Percentiles rank a stretch among this genome's conserved stretches.
These are phyloP conservation scores for Didymodactylos carnosus DNA, from an alignment of 2,888 invertebrate genomes.

Conservation along the genomic window DNA sequence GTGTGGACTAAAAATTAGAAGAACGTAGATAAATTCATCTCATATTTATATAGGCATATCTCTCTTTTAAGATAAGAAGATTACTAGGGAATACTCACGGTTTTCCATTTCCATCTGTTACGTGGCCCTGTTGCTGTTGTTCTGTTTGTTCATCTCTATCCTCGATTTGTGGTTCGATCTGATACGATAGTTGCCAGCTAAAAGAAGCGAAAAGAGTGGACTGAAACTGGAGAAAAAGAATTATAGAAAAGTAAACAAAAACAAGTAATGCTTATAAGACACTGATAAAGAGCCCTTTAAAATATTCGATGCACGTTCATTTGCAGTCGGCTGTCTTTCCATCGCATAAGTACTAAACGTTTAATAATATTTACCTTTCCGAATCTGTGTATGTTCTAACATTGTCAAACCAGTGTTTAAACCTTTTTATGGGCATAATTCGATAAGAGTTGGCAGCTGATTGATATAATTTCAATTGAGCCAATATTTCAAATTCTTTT, in stretches of 20 bases:
- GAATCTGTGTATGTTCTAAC: neutral
- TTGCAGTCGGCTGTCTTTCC: too few relatives aligned
- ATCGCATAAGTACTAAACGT: too few relatives aligned
- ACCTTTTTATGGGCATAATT: neutral
- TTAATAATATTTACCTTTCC: neutral
- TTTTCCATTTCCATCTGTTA: neutral
- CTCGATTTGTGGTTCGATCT: neutral
- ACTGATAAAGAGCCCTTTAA: too few relatives aligned
- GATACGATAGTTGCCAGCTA: neutral
- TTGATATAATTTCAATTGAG: slow-evolving; percentile 84
- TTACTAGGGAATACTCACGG: neutral
- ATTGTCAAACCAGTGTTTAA: neutral
- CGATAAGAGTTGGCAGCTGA: slow-evolving; percentile 55
- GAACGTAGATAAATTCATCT: neutral
- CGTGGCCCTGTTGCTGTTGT: neutral
- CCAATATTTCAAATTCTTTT: slow-evolving; percentile 93
- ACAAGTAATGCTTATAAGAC: neutral
- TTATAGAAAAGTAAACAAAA: neutral
- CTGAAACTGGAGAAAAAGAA: too few relatives aligned
- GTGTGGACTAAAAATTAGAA: neutral
- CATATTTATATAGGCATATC: too few relatives aligned
- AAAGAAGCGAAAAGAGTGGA: neutral
- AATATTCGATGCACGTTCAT: too few relatives aligned
- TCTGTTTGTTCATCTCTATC: neutral
- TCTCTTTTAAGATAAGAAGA: neutral